Evolutionary conservation across 2,113 vertebrate genomes (phyloP).

Genomic region (Tangachromis dhanisi): DNA sequence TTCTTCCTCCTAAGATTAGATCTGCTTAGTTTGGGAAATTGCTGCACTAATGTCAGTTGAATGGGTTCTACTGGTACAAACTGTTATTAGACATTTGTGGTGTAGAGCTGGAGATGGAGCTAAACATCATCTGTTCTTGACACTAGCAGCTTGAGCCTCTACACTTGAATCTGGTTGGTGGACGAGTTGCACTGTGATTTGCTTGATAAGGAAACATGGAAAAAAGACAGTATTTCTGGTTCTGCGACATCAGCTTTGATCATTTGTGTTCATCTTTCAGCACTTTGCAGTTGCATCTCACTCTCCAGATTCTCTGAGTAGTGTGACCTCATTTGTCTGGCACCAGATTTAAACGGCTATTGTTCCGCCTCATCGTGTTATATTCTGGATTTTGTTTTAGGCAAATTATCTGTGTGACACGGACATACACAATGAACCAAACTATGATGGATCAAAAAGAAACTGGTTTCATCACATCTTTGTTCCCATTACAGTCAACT

Average conservation of each 20-base stretch:
- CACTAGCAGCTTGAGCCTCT: background rate
- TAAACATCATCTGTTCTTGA: background rate
- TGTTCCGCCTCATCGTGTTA: background rate
- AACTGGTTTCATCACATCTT: background rate
- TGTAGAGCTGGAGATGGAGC: background rate
- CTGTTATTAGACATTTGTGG: background rate
- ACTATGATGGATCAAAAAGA: background rate
- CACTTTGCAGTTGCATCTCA: background rate
- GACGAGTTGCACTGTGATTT: background rate
- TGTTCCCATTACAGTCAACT: background rate
- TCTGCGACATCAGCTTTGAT: background rate
- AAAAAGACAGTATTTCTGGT: background rate
- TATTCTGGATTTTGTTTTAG: background rate
- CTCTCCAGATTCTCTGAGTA: background rate
- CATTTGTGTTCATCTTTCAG: background rate
- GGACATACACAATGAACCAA: background rate
- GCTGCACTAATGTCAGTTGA: background rate
- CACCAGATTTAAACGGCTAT: background rate
- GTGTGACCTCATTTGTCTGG: background rate
- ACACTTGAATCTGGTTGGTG: background rate
- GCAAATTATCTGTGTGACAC: background rate
- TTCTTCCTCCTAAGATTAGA: background rate
- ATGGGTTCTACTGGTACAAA: background rate
- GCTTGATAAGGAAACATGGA: background rate
- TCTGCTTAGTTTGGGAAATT: fast-evolving